Evolutionary conservation across 2,888 invertebrate species (phyloP), one percentile per base, ranked within the genome.

Genomic region (Cheilosia vulpina): DNA sequence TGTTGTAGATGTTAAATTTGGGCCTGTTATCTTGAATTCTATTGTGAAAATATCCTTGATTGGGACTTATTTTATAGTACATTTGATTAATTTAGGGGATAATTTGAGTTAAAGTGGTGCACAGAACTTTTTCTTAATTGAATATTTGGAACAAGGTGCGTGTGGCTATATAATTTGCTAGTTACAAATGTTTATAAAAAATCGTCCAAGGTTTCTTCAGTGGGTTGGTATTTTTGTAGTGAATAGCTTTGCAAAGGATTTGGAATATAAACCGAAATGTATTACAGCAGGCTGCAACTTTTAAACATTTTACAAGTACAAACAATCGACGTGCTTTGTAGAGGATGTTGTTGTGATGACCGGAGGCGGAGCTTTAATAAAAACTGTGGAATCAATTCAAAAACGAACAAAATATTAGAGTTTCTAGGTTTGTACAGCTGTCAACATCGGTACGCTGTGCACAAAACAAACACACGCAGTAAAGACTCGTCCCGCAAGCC

Each of bases 141-240:
- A n/a, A 47, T 55, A 45, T 57, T 24, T 83, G 83, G 83, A 79
- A 79, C 58, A 69, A 79, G 73, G 83, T 84, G 83, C 80, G 45
- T 75, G 60, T 47, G 24, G 68, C 24, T 60, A 60, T 72, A 71
- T 71, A 58, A 43, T 27, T 45, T 9, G 13, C 15, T 31, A 34
- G 6, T 21, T 63, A 31, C 43, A 15, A 50, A 15, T 41, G 62
- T 66, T 52, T 52, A 43, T 68, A 9, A 21, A 27, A 66, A 66
- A 60, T 38, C 7, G 5, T 50, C 17, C n/a, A 5, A 15, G 15
- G 41, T 41, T 55, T 27, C 5, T 17, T 75, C 75, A 81, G 75
- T 81, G 75, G 75, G 80, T 50, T 73, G 55, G 68, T 24, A 57
- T 57, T 75, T 65, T 72, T 27, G 5, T 66, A 58, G 21, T 58